Evolutionary conservation across 1,140 invertebrate genomes (phyloP), one percentile per base, ranked within the genome.

Genomic region (Leptestheria dahalacensis): DNA sequence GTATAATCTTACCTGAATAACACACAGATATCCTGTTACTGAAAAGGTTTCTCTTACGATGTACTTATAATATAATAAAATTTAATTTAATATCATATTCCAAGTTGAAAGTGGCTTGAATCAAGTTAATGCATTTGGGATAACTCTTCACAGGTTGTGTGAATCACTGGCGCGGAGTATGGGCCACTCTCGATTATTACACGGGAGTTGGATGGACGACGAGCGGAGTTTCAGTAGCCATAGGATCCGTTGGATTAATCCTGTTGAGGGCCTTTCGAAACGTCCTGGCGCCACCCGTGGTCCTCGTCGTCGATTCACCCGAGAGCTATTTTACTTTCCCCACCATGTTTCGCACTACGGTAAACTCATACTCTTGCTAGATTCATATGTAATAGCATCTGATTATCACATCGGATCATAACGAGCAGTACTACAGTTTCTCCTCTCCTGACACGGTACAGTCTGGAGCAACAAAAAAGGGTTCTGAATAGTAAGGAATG

Each of bases 121-220:
- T n/a, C n/a, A n/a, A n/a, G n/a, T n/a, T n/a, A 21, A 15, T 26
- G 11, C 23, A 26, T 29, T 15, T 4, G 80, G 81, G 33, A 29
- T 58, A 3, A 28, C 33, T 56, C 53, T 25, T 50, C 23, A 50
- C 51, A 60, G 61, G 62, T 20, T 88, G 86, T 67, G 86, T 90
- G 6, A 88, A 86, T 66, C 83, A 85, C 24, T 91, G 86, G 86
- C 76, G 86, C 1, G 87, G 88, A 0, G 78, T 83, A 9, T 91
- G 86, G 86, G 72, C 79, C 57, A 71, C 84, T 3, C 74, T 89
- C 65, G 85, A 88, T 66, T 71, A 79, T 61, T 80, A 82, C 65
- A 84, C 82, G 4, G 81, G 81, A 11, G 68, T 66, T 0, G 70
- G 78, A 1, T 70, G 72, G 57, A 78, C 80, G 20, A 74, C 83